Base-by-base conservation (phyloP, 2,797 vertebrate species). In the Phoxinus dragarum region DNA sequence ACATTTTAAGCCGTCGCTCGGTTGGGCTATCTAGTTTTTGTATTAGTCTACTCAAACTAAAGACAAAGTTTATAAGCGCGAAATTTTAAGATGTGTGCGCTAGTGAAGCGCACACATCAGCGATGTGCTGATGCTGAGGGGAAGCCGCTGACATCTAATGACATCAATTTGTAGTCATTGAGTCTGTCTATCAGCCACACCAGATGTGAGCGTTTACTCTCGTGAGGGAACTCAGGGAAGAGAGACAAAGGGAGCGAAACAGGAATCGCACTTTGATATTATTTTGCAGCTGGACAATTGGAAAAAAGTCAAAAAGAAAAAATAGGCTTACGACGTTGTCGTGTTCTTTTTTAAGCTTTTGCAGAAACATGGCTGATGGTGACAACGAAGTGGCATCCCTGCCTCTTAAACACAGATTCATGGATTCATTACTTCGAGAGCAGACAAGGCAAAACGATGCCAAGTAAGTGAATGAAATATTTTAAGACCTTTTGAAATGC, bases 381-480 rank as follows among this genome's bases (percentile, higher is more conserved):
- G 75, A 61, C 8, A 77, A 42, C 34, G 74, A 9, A 61, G 75
- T 17, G 36, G 8, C 75, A 59, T 36, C 52, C 36, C 3, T n/a
- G 19, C 59, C 61, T 49, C 31, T 40, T 42, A 94, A 94, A 88
- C 95, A 95, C 92, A 91, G 94, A 81, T 96, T 96, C 88, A 93
- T 94, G 80, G 96, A 96, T 90, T 76, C 96, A 91, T 93, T 96
- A 84, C 92, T 95, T 16, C 95, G 95, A 72, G 95, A 96, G 67
- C 95, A 96, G 87, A 94, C 93, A 85, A 95, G 94, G 94, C 95
- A 94, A 81, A 95, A 94, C 88, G 94, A 95, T 82, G 94, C 94
- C 91, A 96, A 95, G 96, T 96, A 93, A 92, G 93, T 86, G 52
- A 36, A 59, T 8, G 6, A 66, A 34, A 34, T 66, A 6, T 66